Percentiles rank a stretch among this genome's conserved stretches.
These are phyloP conservation scores for Troides aeacus DNA, from an alignment of 2,888 invertebrate species.

Conservation along the genomic window DNA sequence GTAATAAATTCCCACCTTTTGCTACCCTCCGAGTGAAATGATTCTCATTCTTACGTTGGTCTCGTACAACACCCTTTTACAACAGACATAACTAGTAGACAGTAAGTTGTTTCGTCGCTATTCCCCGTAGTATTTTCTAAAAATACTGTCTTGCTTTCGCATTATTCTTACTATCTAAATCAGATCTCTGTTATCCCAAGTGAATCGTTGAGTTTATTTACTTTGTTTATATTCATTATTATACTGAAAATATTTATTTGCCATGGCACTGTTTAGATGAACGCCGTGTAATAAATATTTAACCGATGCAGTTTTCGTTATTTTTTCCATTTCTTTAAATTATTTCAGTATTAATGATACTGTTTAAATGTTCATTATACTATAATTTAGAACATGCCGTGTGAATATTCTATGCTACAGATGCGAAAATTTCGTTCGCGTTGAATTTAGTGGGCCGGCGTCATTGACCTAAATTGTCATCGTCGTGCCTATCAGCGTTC, in stretches of 20 bases:
- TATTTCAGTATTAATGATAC: too few relatives aligned
- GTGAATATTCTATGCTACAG: conserved; percentile 32
- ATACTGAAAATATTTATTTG: neutral
- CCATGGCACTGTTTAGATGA: neutral
- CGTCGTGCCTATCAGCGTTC: conserved; percentile 33
- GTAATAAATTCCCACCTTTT: neutral
- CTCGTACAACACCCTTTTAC: conserved; percentile 14
- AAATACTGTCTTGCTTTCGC: conserved; percentile 1
- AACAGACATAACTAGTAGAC: conserved; percentile 12
- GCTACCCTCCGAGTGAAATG: neutral
- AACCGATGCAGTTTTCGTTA: neutral
- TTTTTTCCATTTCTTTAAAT: too few relatives aligned
- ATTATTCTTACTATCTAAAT: neutral
- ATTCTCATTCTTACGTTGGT: conserved; percentile 50
- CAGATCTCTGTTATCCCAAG: neutral
- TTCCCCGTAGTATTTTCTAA: conserved; percentile 15
- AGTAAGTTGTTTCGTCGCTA: conserved; percentile 6
- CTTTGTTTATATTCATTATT: neutral
- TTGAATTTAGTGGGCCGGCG: conserved; percentile 49
- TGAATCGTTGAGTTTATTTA: neutral
- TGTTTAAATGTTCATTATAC: neutral
- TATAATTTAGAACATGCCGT: neutral
- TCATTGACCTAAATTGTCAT: conserved; percentile 63
- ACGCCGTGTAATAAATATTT: neutral
- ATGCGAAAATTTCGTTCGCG: conserved; percentile 42